Base-by-base conservation (phyloP, 2,888 invertebrate species). In the Hybos culiciformis region DNA sequence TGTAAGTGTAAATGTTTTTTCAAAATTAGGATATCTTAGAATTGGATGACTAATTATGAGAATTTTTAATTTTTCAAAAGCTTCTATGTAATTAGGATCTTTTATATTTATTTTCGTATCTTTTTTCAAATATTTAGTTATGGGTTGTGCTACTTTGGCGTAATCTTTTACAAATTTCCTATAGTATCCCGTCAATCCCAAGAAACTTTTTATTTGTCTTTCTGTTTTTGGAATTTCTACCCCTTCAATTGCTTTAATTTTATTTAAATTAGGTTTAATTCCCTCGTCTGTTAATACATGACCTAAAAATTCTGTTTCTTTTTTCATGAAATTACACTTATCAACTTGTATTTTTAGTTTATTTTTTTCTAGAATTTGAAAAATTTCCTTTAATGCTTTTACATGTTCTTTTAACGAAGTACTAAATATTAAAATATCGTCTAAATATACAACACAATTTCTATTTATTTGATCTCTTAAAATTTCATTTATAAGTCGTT, bases 131-230 rank as follows among this genome's bases (percentile, higher is more conserved):
- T 32, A 32, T 9, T 32, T 32, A 3, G 32, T 32, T 8, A 32
- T 32, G 7, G 32, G 32, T 32, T 32, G 32, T 3, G 32, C 32
- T 15, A 32, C 32, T 34, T 42, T 48, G 4, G 42, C 23, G 26
- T 43, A 40, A 18, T 46, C 43, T 17, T 39, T 39, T 4, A 44
- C 32, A 24, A 48, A 44, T 36, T 40, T 42, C 5, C 43, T 18
- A 42, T 50, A 47, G 17, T 40, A 50, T 1, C 47, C 48, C 0
- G 50, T 46, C 39, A 48, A 36, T 6, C 49, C 48, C 8, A 49
- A 17, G 26, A 49, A 49, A 8, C 42, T 38, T 38, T 46, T 48
- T 14, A 49, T 43, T 46, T 47, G 43, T 12, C 43, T 48, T 17
- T 41, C 21, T 2, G 49, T 47, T 15, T 37, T 46, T 6, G 48